Evolutionary conservation across 1,140 invertebrate species (phyloP).

Genomic region (Caenorhabditis latens): DNA sequence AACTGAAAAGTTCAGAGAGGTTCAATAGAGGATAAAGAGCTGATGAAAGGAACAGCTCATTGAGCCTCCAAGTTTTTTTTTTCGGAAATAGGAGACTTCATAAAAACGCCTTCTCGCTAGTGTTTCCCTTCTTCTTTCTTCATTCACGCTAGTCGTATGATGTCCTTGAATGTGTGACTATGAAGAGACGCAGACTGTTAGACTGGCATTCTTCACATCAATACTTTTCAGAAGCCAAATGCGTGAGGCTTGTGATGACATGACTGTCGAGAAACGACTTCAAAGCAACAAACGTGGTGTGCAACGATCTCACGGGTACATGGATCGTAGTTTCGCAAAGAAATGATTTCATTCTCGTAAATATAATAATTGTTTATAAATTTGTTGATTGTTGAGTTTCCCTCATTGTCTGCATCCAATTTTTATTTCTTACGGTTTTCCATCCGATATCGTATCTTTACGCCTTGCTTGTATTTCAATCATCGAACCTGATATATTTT

Average conservation of each 20-base stretch:
- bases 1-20: no score
- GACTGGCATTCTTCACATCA: neutral
- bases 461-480: neutral
- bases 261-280: slow-evolving; percentile 59
- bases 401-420: neutral
- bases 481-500: neutral
- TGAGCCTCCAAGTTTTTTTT: no score
- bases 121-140: neutral
- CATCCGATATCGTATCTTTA: neutral
- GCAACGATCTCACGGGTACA: slow-evolving; percentile 59
- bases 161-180: neutral
- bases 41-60: no score
- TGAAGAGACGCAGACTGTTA: neutral
- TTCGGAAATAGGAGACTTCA: no score
- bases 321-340: slow-evolving; percentile 55
- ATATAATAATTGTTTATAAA: slow-evolving; percentile 30
- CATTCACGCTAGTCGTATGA: neutral
- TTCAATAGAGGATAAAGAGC: no score
- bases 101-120: neutral
- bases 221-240: slow-evolving; percentile 43
- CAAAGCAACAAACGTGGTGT: slow-evolving; percentile 51
- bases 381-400: neutral
- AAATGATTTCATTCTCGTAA: neutral
- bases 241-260: slow-evolving; percentile 33
- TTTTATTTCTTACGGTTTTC: neutral